Conservation (phyloP, 2,113 vertebrate species). For the Chlorodrepanis virens region DNA sequence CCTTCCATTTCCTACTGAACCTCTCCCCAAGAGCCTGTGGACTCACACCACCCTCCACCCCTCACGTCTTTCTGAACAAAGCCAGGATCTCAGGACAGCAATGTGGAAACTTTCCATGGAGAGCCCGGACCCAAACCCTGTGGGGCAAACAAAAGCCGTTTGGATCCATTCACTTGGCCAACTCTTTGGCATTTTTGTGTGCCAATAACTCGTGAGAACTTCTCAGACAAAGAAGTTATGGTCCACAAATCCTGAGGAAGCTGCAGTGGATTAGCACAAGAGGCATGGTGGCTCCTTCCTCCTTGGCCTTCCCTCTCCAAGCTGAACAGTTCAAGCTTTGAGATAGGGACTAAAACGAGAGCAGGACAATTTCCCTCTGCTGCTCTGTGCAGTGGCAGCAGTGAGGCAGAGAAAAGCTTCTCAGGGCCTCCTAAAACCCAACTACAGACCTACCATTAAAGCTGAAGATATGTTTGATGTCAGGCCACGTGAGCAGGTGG, state of each 20-base stretch:
- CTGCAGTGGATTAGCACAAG: not conserved
- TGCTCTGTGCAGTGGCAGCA: not conserved
- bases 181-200: not conserved
- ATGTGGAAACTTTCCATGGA: not conserved
- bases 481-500: slow-evolving; percentile 81
- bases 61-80: not conserved
- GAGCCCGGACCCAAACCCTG: not conserved
- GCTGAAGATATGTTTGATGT: slow-evolving; percentile 77
- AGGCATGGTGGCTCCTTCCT: not conserved
- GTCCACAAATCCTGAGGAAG: not conserved
- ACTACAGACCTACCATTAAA: slow-evolving; percentile 71
- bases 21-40: not conserved
- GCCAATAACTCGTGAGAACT: not conserved
- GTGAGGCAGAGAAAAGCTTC: not conserved
- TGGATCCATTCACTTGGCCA: not conserved
- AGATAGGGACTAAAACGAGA: not conserved
- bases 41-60: not conserved
- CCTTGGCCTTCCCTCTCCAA: not conserved
- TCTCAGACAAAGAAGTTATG: not conserved
- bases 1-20: not conserved
- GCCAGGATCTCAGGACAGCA: not conserved
- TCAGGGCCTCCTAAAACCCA: not conserved
- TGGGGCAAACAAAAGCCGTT: not conserved
- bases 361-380: not conserved
- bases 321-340: not conserved